Percentiles rank a stretch among this genome's conserved stretches.
Evolutionary conservation across 1,140 invertebrate species (phyloP).

Genomic region (Andricus grossulariae): DNA sequence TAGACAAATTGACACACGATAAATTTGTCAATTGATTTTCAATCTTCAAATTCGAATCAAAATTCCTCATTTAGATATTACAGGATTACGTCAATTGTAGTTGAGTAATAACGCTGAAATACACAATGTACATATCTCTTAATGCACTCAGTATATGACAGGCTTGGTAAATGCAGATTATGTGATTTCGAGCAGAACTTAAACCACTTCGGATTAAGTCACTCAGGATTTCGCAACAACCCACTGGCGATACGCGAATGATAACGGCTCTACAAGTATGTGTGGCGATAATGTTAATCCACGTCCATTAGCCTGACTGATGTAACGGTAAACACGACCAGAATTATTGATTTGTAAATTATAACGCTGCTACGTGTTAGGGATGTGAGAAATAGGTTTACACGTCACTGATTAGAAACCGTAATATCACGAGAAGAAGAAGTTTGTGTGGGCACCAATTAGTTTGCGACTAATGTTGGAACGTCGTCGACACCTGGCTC

Average conservation of each 20-base stretch:
- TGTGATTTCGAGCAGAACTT: constrained; percentile 26
- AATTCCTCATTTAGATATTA: too few species aligned
- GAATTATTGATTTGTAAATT: constrained; percentile 62
- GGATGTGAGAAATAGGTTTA: constrained; percentile 60
- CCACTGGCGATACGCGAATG: constrained; percentile 31
- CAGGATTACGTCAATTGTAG: too few species aligned
- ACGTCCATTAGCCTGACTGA: constrained; percentile 58
- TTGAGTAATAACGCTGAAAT: neutral
- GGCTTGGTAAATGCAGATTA: constrained; percentile 25
- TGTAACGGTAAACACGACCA: constrained; percentile 59
- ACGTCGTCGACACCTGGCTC: constrained; percentile 55
- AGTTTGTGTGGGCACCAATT: constrained; percentile 50
- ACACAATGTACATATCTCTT: neutral
- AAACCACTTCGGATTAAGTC: constrained; percentile 39
- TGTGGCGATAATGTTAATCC: constrained; percentile 51
- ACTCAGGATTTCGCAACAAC: constrained; percentile 50
- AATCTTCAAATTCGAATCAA: too few species aligned
- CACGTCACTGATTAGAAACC: constrained; percentile 52
- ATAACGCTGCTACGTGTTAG: constrained; percentile 56
- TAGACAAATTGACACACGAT: too few species aligned
- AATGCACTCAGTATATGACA: constrained; percentile 22
- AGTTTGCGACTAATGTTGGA: constrained; percentile 55
- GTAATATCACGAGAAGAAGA: constrained; percentile 3
- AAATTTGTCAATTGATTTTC: too few species aligned
- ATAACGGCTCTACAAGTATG: constrained; percentile 10